Evolutionary conservation across 2,797 vertebrate species (phyloP).

Genomic region (Notoglanidium macrostoma): DNA sequence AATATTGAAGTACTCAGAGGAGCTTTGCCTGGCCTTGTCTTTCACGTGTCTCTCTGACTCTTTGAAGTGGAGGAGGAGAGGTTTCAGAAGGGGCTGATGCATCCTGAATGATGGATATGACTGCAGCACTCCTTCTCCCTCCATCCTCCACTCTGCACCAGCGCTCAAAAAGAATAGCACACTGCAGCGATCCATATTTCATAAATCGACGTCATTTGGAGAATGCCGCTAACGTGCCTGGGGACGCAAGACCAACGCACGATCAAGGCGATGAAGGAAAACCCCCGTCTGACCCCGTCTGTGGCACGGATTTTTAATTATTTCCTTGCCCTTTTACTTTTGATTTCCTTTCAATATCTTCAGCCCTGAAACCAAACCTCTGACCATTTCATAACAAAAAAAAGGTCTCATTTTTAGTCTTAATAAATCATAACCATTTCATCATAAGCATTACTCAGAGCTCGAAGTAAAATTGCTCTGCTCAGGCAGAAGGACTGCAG

Average conservation of each 20-base stretch:
- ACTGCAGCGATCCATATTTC: conserved; percentile 58
- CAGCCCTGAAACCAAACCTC: not conserved
- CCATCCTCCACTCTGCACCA: conserved; percentile 27
- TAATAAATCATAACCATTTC: not conserved
- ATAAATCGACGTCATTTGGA: conserved; percentile 35
- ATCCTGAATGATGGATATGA: conserved; percentile 54
- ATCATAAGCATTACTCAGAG: not conserved
- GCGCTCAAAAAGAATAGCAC: conserved; percentile 58
- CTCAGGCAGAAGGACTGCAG: not conserved
- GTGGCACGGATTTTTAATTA: not conserved
- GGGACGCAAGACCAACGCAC: not conserved
- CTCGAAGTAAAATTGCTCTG: not conserved
- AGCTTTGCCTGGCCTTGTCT: conserved; percentile 24
- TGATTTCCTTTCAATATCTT: not conserved
- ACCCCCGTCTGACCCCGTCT: not conserved
- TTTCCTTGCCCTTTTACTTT: not conserved
- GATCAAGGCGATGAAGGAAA: not conserved
- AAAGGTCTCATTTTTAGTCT: not conserved
- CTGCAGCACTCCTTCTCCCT: conserved; percentile 34
- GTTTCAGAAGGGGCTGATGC: conserved; percentile 33
- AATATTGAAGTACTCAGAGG: conserved; percentile 38
- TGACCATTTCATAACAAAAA: not conserved
- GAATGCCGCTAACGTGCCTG: not conserved
- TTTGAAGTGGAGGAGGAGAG: conserved; percentile 46
- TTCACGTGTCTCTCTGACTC: conserved; percentile 39